Base-by-base conservation (phyloP, 2,113 vertebrate species). In the Corvus cornix region DNA sequence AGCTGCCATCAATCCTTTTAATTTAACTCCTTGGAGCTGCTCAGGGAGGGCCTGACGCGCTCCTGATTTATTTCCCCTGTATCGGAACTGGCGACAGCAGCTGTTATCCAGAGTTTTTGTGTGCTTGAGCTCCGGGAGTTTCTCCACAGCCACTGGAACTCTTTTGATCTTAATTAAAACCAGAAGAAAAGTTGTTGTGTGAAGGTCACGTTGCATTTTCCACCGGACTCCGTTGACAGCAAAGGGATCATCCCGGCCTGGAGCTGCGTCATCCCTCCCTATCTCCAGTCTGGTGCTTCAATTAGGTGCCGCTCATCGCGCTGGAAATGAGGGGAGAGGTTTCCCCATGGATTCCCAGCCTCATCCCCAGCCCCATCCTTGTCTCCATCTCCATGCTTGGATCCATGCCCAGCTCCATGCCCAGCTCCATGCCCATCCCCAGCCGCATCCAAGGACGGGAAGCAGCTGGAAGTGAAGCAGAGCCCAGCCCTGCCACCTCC, bases 381-480 rank as follows among this genome's bases (percentile, higher is more conserved):
- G 16, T 10, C 33, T 88, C 74, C 68, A 28, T 22, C 43, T 22
- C 64, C 27, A 39, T 20, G 14, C n/a, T 20, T 23, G 41, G 31
- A 11, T 7, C 15, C 48, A 33, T 31, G 2, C 33, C 15, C n/a
- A 18, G 27, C 37, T 37, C 46, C 46, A 48, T 13, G 2, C 31
- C 15, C n/a, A 18, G 27, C 37, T 37, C 46, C 46, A 48, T 13
- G 7, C 21, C 55, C 55, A 23, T 13, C 30, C 15, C 53, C 19
- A 20, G 53, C 55, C 9, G 1, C 12, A 17, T 21, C 43, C 13
- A 4, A n/a, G 64, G 43, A 3, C 0, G 1, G 51, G 67, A 33
- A 23, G 27, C 4, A 14, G 28, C 28, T 24, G 41, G 33, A 70
- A 24, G 9, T 35, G 60, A 16, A 30, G 55, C 49, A 62, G 41